phyloP scores from a whole-genome alignment of 37 sponge, comb jelly and placozoan genomes.

The Geodia barretti region DNA sequence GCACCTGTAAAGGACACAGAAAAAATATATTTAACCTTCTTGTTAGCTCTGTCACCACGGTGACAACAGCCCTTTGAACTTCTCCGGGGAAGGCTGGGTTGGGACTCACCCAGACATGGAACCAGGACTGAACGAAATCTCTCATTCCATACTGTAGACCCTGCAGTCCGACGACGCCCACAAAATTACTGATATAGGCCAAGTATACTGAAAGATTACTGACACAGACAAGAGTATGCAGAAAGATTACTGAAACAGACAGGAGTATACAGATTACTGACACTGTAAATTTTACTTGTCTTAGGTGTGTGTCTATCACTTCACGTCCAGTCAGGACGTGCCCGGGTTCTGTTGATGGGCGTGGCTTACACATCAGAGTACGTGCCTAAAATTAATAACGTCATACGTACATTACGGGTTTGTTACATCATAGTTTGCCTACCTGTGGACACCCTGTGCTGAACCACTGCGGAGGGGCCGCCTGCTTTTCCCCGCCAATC shows the following conservation, averaged over 20 bases:
- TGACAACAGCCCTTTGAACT: not conserved
- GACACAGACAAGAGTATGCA: too few species aligned
- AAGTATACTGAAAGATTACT: not conserved
- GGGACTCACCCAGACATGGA: constrained; percentile 40
- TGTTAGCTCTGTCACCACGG: not conserved
- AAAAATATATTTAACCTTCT: not conserved
- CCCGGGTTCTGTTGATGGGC: not conserved
- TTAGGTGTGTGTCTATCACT: not conserved
- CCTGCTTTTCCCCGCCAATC: not conserved
- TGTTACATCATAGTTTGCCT: too few species aligned
- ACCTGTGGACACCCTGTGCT: not conserved
- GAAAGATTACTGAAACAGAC: too few species aligned
- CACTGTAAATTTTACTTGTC: not conserved
- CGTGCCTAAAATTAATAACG: too few species aligned
- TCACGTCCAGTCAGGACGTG: not conserved
- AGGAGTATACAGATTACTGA: too few species aligned
- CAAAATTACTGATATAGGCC: not conserved
- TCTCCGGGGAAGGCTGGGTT: constrained; percentile 16
- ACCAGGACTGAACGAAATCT: constrained; percentile 69
- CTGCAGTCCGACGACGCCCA: constrained; percentile 11
- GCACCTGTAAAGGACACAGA: too few species aligned
- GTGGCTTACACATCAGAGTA: not conserved
- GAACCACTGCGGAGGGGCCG: not conserved
- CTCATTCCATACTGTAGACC: constrained; percentile 18
- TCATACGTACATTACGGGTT: too few species aligned